phyloP scores from a whole-genome alignment of 2,888 invertebrate species.

The Candidula unifasciata region DNA sequence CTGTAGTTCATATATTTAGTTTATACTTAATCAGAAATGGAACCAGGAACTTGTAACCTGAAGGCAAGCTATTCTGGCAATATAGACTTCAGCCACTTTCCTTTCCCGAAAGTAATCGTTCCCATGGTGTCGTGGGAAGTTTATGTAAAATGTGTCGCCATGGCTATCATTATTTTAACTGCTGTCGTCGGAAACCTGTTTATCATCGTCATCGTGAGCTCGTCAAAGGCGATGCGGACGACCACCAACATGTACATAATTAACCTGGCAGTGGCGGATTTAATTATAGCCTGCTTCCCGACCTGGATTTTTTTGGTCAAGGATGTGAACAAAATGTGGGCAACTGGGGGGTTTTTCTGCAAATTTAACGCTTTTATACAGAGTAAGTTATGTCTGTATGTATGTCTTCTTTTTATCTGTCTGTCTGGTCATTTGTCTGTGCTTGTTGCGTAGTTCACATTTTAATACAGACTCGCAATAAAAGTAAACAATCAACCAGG shows the following conservation, averaged over 20 bases:
- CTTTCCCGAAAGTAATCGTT: no score
- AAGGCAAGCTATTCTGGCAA: no score
- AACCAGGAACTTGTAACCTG: no score
- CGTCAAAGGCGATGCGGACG: slow-evolving; percentile 69
- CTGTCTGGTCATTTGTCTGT: no score
- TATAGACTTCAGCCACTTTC: no score
- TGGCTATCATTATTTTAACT: slow-evolving; percentile 57
- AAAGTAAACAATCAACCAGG: no score
- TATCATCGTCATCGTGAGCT: slow-evolving; percentile 66
- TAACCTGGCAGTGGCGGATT: slow-evolving; percentile 73
- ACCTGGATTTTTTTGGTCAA: slow-evolving; percentile 88
- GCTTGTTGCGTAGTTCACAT: no score
- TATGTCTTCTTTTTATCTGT: no score
- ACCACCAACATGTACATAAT: slow-evolving; percentile 75
- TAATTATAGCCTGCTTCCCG: slow-evolving; percentile 80
- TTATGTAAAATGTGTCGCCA: slow-evolving; percentile 60
- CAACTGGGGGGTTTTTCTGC: slow-evolving; percentile 86
- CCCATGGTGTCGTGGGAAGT: slow-evolving; percentile 62
- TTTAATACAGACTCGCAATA: no score
- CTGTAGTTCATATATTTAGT: not conserved
- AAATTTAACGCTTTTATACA: slow-evolving; percentile 87
- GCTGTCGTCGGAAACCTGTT: slow-evolving; percentile 68
- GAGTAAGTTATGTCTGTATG: slow-evolving; percentile 79
- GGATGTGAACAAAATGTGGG: slow-evolving; percentile 88
- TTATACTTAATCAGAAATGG: not conserved